Base-by-base conservation (phyloP, 2,888 invertebrate species). In the Meiosimyza platycephala region DNA sequence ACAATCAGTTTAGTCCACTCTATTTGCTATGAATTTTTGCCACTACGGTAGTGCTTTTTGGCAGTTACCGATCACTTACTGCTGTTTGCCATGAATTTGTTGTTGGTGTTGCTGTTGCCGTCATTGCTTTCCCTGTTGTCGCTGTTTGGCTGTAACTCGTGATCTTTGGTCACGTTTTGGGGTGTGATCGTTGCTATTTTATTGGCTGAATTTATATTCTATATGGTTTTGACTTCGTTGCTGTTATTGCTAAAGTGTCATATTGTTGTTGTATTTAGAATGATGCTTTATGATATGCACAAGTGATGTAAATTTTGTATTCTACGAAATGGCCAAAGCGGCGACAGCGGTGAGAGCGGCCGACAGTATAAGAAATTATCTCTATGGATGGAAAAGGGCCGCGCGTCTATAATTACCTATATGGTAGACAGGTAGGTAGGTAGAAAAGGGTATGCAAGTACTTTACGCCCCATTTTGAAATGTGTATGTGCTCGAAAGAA, bases 111-210 rank as follows among this genome's bases (percentile, higher is more conserved):
- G 16, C 60, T 65, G 69, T 51, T 73, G 59, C 51, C 59, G 60
- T 28, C 65, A 65, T 57, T 64, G 48, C 47, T 67, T 73, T 76
- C 77, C 76, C 77, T 77, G 78, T 77, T 78, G 76, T 74, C 73
- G 28, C n/a, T n/a, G n/a, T 28, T 28, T 28, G 28, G 28, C 3
- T 74, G 40, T 40, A 72, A 72, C 76, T 82, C 83, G 83, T 83
- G 83, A 83, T 83, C 80, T 78, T 75, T 76, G 79, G 82, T 83
- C 83, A 83, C 83, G 83, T 83, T 83, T 83, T 79, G 81, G 83
- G 83, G 83, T 83, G 83, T 83, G 83, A 83, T 83, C 83, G 80
- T 79, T 81, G 82, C 82, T 82, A 82, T 81, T 83, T 83, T 83
- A 83, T 83, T 83, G 82, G 82, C 79, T 80, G 81, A 83, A 82